Base-by-base conservation (phyloP, 2,888 invertebrate genomes). In the Yponomeuta cagnagella region DNA sequence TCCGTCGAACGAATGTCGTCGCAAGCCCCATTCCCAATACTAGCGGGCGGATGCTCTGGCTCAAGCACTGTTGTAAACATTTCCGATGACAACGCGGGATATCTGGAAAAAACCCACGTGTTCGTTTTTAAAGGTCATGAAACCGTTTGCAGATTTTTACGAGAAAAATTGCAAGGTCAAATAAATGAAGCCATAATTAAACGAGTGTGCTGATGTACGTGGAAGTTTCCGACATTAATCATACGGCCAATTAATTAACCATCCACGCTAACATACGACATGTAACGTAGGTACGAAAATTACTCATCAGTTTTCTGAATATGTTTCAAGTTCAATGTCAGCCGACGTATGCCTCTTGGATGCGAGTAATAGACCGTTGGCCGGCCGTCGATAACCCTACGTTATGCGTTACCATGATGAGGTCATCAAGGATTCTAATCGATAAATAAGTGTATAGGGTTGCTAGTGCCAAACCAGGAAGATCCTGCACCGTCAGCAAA, bases 11-110 rank as follows among this genome's bases (percentile, higher is more conserved):
- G 74, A 88, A 89, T 83, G 91, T 94, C 74, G 86, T 94, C 75
- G 93, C 95, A 78, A 88, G 93, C 76, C 89, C 93, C 87, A 72
- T 80, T 83, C 0, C 85, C 84, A 8, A 71, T 96, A 90, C 77
- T 95, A 9, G 95, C 95, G 0, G 96, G 95, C 2, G 96, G 96
- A 23, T 94, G 90, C 87, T 95, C 93, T 68, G 93, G 89, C 73
- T 93, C 91, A 77, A 98, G 85, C 48, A 98, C 84, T 0, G 97
- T 94, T 68, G 96, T 96, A 82, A 97, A 97, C 84, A 96, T 93
- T 84, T 98, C 98, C 12, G 96, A 96, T 70, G 95, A 94, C 70
- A 98, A 79, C 0, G 96, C 95, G 65, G 95, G 94, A 79, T 96
- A 96, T 77, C 93, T 93, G 79, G 5, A 82, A 66, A 23, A 43